A percentile compares a stretch with the other conserved stretches of the same genome.
Conservation (phyloP, 2,888 invertebrate species). For the Nymphalis polychloros region DNA sequence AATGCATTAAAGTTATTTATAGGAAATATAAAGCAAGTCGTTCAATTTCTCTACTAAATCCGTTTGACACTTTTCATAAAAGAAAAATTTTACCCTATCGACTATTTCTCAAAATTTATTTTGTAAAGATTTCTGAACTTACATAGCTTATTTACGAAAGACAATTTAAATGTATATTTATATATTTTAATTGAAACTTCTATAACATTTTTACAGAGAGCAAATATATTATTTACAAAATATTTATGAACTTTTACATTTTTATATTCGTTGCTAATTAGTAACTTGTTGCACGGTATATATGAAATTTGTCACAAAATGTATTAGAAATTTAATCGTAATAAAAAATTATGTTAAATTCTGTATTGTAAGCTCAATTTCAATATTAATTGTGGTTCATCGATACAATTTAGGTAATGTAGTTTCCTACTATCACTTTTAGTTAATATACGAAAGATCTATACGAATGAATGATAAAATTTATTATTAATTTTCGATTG, state of each 20-base stretch:
- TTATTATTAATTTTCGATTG: no score
- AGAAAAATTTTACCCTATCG: neutral
- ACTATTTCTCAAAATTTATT: neutral
- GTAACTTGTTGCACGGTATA: slow-evolving; percentile 1
- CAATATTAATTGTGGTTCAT: neutral
- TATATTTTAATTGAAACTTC: neutral
- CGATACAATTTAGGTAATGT: neutral
- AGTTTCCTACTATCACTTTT: no score
- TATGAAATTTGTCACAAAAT: neutral
- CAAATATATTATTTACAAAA: slow-evolving; percentile 7
- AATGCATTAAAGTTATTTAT: no score
- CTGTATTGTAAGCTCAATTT: slow-evolving; percentile 9
- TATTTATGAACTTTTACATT: neutral
- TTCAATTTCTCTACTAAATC: no score
- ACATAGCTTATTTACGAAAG: neutral
- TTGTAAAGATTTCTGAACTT: slow-evolving; percentile 4
- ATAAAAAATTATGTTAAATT: neutral
- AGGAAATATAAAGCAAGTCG: no score
- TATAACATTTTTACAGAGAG: slow-evolving; percentile 1
- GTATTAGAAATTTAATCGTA: neutral
- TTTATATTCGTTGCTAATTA: slow-evolving; percentile 13
- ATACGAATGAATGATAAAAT: no score
- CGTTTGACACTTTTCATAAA: no score
- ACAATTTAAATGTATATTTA: neutral
- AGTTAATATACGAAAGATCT: no score